A percentile compares a stretch with the other conserved stretches of the same genome.
Evolutionary conservation across 2,797 vertebrate genomes (phyloP).

Genomic region (Amazona finschi): DNA sequence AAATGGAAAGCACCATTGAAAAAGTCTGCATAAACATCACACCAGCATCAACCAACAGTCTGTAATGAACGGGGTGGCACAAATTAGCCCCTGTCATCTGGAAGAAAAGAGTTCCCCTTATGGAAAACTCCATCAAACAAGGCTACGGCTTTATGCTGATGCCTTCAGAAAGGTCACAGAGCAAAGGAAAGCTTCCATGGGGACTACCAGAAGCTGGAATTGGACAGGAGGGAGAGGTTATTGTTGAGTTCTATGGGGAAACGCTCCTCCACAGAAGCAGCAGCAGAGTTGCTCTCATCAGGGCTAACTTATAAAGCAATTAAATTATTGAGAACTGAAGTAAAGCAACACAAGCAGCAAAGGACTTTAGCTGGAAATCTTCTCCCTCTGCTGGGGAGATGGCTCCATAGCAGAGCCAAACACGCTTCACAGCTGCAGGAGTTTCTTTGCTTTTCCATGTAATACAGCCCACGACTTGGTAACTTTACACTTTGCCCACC

Average conservation of each 20-base stretch:
- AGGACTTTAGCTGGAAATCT: not conserved
- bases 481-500: not conserved
- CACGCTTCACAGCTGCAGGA: not conserved
- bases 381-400: conserved; percentile 50
- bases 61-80: not conserved
- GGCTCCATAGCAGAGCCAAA: not conserved
- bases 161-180: not conserved
- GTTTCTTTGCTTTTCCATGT: not conserved
- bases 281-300: not conserved
- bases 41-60: not conserved
- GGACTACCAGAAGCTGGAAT: not conserved
- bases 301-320: not conserved
- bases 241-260: not conserved
- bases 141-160: not conserved
- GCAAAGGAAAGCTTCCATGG: not conserved
- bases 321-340: not conserved
- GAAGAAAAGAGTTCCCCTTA: not conserved
- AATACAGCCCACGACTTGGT: not conserved
- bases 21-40: not conserved
- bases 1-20: not conserved
- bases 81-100: not conserved
- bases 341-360: not conserved
- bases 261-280: not conserved
- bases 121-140: not conserved
- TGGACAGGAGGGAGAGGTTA: not conserved